Evolutionary conservation across 2,888 invertebrate genomes (phyloP).

Genomic region (Nezara viridula): DNA sequence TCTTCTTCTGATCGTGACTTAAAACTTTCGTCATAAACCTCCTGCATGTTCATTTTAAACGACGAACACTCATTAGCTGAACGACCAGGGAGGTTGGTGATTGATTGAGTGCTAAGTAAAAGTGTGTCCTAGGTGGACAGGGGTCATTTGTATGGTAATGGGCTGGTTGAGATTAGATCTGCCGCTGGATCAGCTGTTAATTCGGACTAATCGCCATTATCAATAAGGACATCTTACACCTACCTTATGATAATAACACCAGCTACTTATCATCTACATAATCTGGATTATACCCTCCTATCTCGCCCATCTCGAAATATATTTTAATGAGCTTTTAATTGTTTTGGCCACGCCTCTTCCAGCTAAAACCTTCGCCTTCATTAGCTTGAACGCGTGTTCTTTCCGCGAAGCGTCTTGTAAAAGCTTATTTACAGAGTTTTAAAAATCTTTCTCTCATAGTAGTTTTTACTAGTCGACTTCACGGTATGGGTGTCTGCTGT

Average conservation of each 20-base stretch:
- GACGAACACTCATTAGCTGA: background rate
- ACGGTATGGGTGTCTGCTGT: background rate
- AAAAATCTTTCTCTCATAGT: background rate
- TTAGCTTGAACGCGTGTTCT: background rate
- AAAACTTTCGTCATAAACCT: background rate
- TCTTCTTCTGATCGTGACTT: background rate
- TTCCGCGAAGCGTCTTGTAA: background rate
- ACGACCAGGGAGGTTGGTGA: background rate
- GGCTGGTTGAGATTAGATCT: background rate
- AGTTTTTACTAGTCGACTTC: background rate
- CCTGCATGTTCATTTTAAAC: background rate
- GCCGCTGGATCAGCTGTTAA: slow-evolving; percentile 26
- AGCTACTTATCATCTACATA: slow-evolving; percentile 15
- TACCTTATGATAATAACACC: slow-evolving; percentile 32
- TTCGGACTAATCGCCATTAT: slow-evolving; percentile 40
- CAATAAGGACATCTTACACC: slow-evolving; percentile 45
- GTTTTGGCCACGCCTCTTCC: background rate
- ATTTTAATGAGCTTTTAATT: slow-evolving; percentile 32
- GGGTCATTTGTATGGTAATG: slow-evolving; percentile 28
- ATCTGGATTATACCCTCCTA: slow-evolving; percentile 20
- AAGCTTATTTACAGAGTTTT: background rate
- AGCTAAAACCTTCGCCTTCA: background rate
- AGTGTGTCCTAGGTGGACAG: slow-evolving; percentile 21
- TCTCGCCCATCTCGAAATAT: background rate
- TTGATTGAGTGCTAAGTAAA: slow-evolving; percentile 43